A percentile compares a stretch with the other conserved stretches of the same genome.
Conservation (phyloP, 2,113 vertebrate species). For the Rhodinocichla rosea region DNA sequence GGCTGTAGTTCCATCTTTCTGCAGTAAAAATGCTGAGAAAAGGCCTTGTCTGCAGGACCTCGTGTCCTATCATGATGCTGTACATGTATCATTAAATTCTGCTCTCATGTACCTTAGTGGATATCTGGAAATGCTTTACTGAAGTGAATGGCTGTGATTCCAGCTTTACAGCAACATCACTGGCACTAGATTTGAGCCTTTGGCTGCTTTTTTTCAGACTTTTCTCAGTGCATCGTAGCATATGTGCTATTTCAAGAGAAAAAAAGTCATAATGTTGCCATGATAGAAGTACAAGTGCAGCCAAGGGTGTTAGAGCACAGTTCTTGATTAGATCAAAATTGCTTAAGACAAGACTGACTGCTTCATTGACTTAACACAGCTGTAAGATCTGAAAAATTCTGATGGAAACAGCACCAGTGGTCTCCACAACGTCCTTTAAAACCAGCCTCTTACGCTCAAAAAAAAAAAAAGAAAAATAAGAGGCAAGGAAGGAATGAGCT, state of each 20-base stretch:
- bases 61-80: neutral
- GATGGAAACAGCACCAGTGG: neutral
- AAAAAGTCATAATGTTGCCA: neutral
- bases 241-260: conserved; percentile 19
- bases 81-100: neutral
- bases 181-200: neutral
- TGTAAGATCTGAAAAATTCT: conserved; percentile 23
- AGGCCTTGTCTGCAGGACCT: neutral
- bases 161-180: neutral
- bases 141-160: neutral
- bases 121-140: neutral
- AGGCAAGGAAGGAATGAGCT: neutral
- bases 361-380: conserved; percentile 29
- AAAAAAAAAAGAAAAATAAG: neutral
- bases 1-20: neutral
- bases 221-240: neutral
- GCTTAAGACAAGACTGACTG: conserved; percentile 43
- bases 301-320: conserved; percentile 19
- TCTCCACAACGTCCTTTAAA: neutral
- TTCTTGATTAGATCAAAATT: conserved; percentile 48
- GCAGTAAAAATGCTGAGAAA: neutral
- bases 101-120: neutral
- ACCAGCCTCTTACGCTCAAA: neutral
- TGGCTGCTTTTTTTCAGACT: neutral
- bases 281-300: conserved; percentile 33